Base-by-base conservation (phyloP, 2,113 vertebrate species). In the Petroica traversi region DNA sequence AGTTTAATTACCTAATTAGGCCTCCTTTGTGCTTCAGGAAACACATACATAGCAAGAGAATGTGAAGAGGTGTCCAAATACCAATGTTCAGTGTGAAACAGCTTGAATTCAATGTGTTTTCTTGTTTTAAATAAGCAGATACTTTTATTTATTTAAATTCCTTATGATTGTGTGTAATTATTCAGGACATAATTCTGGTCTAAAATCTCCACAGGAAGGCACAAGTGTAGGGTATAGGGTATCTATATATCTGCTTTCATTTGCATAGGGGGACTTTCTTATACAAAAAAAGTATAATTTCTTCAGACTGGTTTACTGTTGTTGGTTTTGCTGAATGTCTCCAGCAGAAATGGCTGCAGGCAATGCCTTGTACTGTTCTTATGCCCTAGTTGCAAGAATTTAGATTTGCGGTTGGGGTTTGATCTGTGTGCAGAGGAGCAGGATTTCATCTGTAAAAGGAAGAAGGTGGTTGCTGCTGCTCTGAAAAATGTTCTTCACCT, bases 371-470 rank as follows among this genome's bases (percentile, higher is more conserved):
- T 48, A 12, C 54, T 83, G 16, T 36, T 67, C 69, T 46, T 76
- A 5, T 63, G 12, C 18, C 84, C 8, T 25, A 97, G 97, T 9
- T 49, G 52, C 23, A 69, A 95, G 48, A 82, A 95, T 15, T 93
- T 98, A 51, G 97, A 97, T 8, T 94, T 99, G 62, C 97, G 98
- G 3, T 46, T 99, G 96, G 98, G 97, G 43, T 98, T 97, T 41
- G 97, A 94, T 69, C 97, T 98, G 14, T 98, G 98, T 0, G 4
- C 91, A 0, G 95, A 98, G 76, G 99, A 99, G 91, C 97, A 97
- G 41, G 94, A 91, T 28, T 99, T 98, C 94, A 95, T 99, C 64
- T 57, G 75, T 66, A 98, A 97, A 93, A 98, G 99, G 95, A 98
- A 97, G 91, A 95, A 83, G 55, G 86, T 98, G 33, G 98, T 98